A percentile compares a stretch with the other conserved stretches of the same genome.
Conservation (phyloP, 2,797 vertebrate genomes). For the Synanceia verrucosa region DNA sequence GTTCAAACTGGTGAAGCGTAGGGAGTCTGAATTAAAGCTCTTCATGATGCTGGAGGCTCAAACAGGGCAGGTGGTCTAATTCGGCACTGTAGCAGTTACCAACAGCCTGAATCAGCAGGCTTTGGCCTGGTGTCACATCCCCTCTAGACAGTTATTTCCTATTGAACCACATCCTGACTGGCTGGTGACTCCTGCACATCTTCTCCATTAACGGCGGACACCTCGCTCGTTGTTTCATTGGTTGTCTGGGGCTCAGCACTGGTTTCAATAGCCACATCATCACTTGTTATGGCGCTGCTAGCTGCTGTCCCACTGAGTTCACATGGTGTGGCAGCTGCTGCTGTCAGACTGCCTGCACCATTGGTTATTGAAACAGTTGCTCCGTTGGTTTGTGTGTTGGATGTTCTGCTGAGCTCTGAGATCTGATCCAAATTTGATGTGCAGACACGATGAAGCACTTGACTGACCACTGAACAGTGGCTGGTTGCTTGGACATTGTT, state of each 20-base stretch:
- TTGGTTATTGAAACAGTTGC: background rate
- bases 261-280: background rate
- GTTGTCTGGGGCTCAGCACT: background rate
- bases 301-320: background rate
- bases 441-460: background rate
- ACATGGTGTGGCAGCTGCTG: background rate
- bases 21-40: no score
- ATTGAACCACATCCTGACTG: constrained; percentile 14
- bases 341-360: background rate
- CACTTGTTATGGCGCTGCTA: background rate
- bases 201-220: background rate
- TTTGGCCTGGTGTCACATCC: background rate
- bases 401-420: background rate
- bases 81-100: background rate
- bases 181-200: constrained; percentile 19
- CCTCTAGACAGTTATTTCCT: background rate
- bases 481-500: constrained; percentile 2
- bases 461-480: background rate
- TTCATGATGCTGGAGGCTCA: no score
- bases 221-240: background rate
- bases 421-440: constrained; percentile 5
- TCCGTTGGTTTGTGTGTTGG: background rate
- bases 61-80: background rate
- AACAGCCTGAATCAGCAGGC: background rate
- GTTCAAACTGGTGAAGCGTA: no score